Conservation (phyloP, 2,113 vertebrate genomes). For the Stegostoma tigrinum region DNA sequence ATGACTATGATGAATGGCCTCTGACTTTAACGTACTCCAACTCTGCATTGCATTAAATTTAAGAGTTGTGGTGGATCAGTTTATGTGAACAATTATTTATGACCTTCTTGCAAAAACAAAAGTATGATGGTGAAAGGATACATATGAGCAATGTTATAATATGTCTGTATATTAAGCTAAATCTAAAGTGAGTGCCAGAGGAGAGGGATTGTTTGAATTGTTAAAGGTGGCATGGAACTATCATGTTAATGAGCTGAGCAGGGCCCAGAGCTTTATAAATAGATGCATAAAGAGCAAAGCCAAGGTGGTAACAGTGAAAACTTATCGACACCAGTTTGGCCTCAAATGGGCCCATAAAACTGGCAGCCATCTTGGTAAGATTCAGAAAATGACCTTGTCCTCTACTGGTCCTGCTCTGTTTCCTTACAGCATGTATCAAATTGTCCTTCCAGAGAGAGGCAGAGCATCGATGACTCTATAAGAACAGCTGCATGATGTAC, state of each 20-base stretch:
- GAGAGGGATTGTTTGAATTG: neutral
- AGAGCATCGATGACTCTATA: too few relatives aligned
- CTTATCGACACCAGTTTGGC: neutral
- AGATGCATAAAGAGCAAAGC: neutral
- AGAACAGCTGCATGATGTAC: too few relatives aligned
- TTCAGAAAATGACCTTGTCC: too few relatives aligned
- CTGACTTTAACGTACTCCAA: neutral
- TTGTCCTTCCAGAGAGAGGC: too few relatives aligned
- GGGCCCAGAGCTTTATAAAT: neutral
- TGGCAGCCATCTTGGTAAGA: too few relatives aligned
- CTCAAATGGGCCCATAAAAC: neutral
- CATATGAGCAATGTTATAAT: neutral
- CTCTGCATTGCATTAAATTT: neutral
- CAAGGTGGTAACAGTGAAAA: neutral
- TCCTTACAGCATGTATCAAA: too few relatives aligned
- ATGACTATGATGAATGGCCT: neutral
- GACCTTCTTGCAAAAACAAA: neutral
- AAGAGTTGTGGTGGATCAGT: neutral
- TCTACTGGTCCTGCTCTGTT: too few relatives aligned
- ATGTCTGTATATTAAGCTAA: neutral
- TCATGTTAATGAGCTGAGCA: neutral
- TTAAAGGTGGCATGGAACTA: neutral
- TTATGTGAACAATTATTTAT: neutral
- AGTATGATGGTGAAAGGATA: neutral
- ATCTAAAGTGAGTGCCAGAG: neutral